These are phyloP conservation scores for Nymphalis c-album DNA, from an alignment of 2,888 invertebrate genomes.

Conservation along the genomic window DNA sequence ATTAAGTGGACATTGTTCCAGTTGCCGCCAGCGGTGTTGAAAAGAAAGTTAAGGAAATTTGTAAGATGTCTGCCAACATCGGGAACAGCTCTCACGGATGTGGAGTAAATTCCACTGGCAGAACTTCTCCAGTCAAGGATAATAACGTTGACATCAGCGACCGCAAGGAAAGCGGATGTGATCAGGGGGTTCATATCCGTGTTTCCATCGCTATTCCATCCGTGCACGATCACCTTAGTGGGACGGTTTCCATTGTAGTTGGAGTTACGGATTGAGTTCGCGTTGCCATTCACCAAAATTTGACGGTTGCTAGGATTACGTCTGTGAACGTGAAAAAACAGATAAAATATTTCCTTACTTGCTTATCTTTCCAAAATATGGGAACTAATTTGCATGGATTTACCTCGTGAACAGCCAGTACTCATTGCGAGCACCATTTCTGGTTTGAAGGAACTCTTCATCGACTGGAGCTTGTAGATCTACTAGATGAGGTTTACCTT, in stretches of 20 bases:
- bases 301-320: slow-evolving; percentile 46
- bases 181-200: slow-evolving; percentile 46
- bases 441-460: slow-evolving; percentile 44
- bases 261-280: slow-evolving; percentile 48
- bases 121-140: slow-evolving; percentile 60
- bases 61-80: slow-evolving; percentile 57
- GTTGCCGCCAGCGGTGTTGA: slow-evolving; percentile 57
- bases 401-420: slow-evolving; percentile 62
- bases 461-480: slow-evolving; percentile 57
- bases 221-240: slow-evolving; percentile 52
- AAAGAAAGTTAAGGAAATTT: slow-evolving; percentile 60
- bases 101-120: slow-evolving; percentile 50
- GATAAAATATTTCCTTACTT: too few species aligned
- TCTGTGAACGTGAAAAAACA: slow-evolving; percentile 43
- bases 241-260: slow-evolving; percentile 48
- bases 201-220: slow-evolving; percentile 53
- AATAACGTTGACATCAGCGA: slow-evolving; percentile 54
- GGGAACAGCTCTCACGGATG: slow-evolving; percentile 52
- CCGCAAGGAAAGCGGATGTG: slow-evolving; percentile 50
- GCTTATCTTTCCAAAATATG: background rate
- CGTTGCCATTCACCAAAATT: slow-evolving; percentile 47
- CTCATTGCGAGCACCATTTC: slow-evolving; percentile 62
- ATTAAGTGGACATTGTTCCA: slow-evolving; percentile 65
- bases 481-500: slow-evolving; percentile 59
- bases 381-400: background rate